phyloP scores from a whole-genome alignment of 1,140 invertebrate genomes.

The Manduca sexta region DNA sequence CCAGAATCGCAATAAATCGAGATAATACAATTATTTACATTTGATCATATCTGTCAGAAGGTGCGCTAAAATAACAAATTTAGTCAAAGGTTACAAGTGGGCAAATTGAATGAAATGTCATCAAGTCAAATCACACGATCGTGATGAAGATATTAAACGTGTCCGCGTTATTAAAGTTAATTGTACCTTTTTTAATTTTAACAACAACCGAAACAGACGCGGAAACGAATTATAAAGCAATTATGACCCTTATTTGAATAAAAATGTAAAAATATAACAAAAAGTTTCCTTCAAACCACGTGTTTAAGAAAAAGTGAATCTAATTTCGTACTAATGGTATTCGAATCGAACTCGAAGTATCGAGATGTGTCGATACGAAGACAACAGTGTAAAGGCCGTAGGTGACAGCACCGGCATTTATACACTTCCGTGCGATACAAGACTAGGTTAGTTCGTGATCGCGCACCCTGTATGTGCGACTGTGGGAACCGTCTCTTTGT shows the following conservation, averaged over 20 bases:
- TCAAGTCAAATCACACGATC: constrained; percentile 21
- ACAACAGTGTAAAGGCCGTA: constrained; percentile 52
- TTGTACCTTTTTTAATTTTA: constrained; percentile 2
- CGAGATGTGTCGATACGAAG: constrained; percentile 32
- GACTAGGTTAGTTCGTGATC: constrained; percentile 61
- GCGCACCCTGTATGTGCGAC: constrained; percentile 62
- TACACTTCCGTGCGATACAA: constrained; percentile 62
- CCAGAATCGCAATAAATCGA: too few relatives aligned
- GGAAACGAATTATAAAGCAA: constrained; percentile 17
- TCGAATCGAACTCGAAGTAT: constrained; percentile 14
- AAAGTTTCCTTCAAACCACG: not conserved
- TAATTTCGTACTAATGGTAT: constrained; percentile 12
- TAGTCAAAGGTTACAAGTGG: too few relatives aligned
- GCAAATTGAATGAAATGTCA: constrained; percentile 4
- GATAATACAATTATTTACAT: too few relatives aligned
- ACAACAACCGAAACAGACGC: constrained; percentile 19
- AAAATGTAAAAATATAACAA: not conserved
- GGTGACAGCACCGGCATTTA: constrained; percentile 58
- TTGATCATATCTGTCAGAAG: too few relatives aligned
- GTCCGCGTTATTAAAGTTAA: constrained; percentile 10
- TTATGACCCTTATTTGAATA: constrained; percentile 1
- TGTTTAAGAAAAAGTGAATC: constrained; percentile 6
- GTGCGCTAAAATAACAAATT: too few relatives aligned
- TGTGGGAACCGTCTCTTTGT: constrained; percentile 59
- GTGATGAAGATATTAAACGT: constrained; percentile 36